Evolutionary conservation across 2,113 vertebrate genomes (phyloP), one percentile per base, ranked within the genome.

Genomic region (Dasyornis broadbenti): DNA sequence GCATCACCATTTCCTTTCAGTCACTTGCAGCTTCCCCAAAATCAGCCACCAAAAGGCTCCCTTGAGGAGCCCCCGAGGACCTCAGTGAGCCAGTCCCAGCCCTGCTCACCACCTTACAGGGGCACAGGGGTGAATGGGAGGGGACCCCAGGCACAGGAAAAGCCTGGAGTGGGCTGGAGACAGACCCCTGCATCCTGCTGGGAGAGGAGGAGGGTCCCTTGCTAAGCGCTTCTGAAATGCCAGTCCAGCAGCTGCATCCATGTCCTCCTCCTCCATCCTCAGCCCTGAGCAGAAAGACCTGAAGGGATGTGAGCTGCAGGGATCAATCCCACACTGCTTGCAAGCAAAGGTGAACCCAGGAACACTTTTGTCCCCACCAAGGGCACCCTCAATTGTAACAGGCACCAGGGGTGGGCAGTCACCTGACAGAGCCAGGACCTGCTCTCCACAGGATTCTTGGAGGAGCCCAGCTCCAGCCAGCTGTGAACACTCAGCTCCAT

Each of bases 221-320:
- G 68, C 49, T 47, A 60, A 83, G 27, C 26, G 8, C 2, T 47
- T 57, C 59, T 20, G 72, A n/a, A 49, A 66, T 2, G 3, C n/a
- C 39, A n/a, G 17, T 0, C 0, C 68, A 47, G 11, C 30, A 16
- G 7, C 40, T 15, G 26, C n/a, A 13, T 13, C 35, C n/a, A 19
- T 66, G 13, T 30, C 35, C 31, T 42, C 24, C 40, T 39, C 75
- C 27, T 20, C 39, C 3, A 2, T 31, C 30, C 24, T 70, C 87
- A 33, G 60, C n/a, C 31, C 45, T 5, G 33, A 61, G 84, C 66
- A 89, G 68, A 40, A 53, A 27, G 28, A 82, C 12, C 22, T 11
- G 18, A 17, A 66, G 60, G 44, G 22, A 19, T 3, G 3, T 1
- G 20, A 54, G 50, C 54, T 54, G 35, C 20, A 23, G 3, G 5